Percentiles rank a stretch among this genome's conserved stretches.
Evolutionary conservation across 2,888 invertebrate species (phyloP).

Genomic region (Apamea monoglypha): DNA sequence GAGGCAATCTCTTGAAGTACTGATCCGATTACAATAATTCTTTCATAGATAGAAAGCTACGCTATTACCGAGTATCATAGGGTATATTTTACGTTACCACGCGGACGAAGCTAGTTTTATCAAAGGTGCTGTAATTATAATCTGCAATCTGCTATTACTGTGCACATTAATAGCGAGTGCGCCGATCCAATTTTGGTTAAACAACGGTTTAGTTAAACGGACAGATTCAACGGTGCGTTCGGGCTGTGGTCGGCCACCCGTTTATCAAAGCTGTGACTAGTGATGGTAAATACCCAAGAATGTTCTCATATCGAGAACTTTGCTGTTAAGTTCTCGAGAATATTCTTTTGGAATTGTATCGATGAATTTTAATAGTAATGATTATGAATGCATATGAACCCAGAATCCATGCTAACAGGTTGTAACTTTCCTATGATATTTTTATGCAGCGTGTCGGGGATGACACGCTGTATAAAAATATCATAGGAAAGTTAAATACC

Average conservation of each 20-base stretch:
- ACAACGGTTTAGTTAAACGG: slow-evolving; percentile 38
- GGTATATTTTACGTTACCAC: too few relatives aligned
- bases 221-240: slow-evolving; percentile 46
- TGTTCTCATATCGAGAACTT: not conserved
- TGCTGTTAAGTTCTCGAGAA: not conserved
- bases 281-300: not conserved
- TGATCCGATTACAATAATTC: too few relatives aligned
- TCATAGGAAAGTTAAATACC: too few relatives aligned
- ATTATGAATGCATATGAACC: too few relatives aligned
- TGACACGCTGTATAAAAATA: too few relatives aligned
- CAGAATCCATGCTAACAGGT: too few relatives aligned
- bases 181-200: slow-evolving; percentile 31
- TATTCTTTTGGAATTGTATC: not conserved
- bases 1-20: too few relatives aligned
- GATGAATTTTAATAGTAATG: too few relatives aligned
- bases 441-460: too few relatives aligned
- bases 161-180: not conserved
- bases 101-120: not conserved
- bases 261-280: not conserved
- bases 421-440: too few relatives aligned
- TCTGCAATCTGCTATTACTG: not conserved
- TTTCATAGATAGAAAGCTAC: too few relatives aligned
- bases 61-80: too few relatives aligned
- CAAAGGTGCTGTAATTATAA: not conserved
- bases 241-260: slow-evolving; percentile 30